Percentiles rank a stretch among this genome's conserved stretches.
phyloP scores from a whole-genome alignment of 2,113 vertebrate genomes.

The Phycodurus eques region DNA sequence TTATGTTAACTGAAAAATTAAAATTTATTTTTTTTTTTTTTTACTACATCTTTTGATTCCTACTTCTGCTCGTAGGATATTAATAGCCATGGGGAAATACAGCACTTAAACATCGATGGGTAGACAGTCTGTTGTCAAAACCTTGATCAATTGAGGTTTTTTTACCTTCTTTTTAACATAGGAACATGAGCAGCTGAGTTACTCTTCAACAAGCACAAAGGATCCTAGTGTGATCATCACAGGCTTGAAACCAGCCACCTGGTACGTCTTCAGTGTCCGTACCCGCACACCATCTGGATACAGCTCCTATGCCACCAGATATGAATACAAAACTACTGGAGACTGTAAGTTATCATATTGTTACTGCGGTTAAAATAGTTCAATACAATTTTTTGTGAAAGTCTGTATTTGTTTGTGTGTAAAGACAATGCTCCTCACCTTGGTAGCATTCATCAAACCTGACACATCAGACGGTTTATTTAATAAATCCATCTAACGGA shows the following conservation, averaged over 20 bases:
- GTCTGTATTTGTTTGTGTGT: background rate
- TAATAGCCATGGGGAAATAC: background rate
- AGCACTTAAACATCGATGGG: background rate
- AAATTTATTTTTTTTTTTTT: background rate
- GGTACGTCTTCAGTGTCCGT: conserved; percentile 90
- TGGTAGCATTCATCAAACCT: background rate
- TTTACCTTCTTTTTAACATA: conserved; percentile 49
- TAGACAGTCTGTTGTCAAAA: background rate
- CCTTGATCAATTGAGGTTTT: background rate
- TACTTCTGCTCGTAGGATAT: background rate
- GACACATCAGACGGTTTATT: background rate
- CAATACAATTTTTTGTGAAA: background rate
- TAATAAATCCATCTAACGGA: background rate
- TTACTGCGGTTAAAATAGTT: background rate
- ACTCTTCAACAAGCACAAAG: conserved; percentile 92
- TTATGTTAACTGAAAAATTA: background rate
- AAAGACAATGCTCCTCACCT: background rate
- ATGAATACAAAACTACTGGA: conserved; percentile 89
- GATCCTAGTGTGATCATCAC: conserved; percentile 92
- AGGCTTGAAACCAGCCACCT: conserved; percentile 88
- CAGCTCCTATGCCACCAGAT: conserved; percentile 90
- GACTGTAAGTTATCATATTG: conserved; percentile 70
- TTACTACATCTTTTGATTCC: background rate
- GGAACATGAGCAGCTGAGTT: conserved; percentile 92
- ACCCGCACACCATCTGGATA: conserved; percentile 86